Base-by-base conservation (phyloP, 2,888 invertebrate genomes). In the Trypoxylon attenuatum region DNA sequence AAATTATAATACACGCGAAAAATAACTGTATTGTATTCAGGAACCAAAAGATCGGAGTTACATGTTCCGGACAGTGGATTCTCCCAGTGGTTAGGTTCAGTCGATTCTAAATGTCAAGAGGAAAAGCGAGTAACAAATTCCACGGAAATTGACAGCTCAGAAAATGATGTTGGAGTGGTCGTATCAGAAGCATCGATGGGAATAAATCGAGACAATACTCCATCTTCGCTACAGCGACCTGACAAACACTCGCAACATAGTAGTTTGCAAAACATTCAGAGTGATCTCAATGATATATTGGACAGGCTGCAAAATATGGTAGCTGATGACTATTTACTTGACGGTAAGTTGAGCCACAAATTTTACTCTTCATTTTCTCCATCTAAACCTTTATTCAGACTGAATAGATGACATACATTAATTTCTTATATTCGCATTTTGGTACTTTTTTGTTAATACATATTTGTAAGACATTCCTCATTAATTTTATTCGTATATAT, bases 261-360 rank as follows among this genome's bases (percentile, higher is more conserved):
- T 61, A 86, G 87, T 60, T 73, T 87, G 33, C 86, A 87, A 71
- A 87, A 87, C 71, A 88, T 91, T 49, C 92, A 92, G 73, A 91
- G 91, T 0, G 92, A 92, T 79, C 82, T 93, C 3, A 93, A 93
- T 79, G 91, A 91, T 1, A 93, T 92, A 16, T 82, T 93, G 50
- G 92, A 92, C 25, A 89, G 92, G 68, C 86, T 93, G 70, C 93
- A 93, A 83, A 91, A 92, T 85, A 92, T 93, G 86, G 86, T 93
- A 52, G 91, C 91, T 0, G 91, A 92, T 72, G 93, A 93, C 81
- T 92, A 91, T 76, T 88, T 90, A 64, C 87, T 91, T 68, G 92
- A 93, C 75, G 91, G 91, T 91, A 78, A 57, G 23, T 49, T 21
- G n/a, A n/a, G n/a, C n/a, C n/a, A n/a, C n/a, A n/a, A n/a, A n/a